Evolutionary conservation across 2,888 invertebrate genomes (phyloP), one percentile per base, ranked within the genome.

Genomic region (Pelosia muscerda): DNA sequence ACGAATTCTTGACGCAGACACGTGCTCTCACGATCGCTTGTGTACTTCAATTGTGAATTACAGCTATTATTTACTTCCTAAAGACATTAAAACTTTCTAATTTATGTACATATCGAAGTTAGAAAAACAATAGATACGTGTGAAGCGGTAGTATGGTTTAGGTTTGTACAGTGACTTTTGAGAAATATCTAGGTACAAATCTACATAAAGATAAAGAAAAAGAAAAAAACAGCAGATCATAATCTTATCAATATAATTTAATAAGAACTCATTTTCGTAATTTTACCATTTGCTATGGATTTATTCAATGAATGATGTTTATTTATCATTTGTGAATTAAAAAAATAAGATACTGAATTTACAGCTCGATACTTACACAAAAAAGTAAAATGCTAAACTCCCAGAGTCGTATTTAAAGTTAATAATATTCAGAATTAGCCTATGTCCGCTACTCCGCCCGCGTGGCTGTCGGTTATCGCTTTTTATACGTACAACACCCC

Each of bases 1-100:
- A 90, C 87, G 84, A 87, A 89, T 88, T 86, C 90, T 81, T 84
- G 79, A 78, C 82, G 77, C 78, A 82, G 80, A 87, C 91, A 90
- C 87, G 87, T 90, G 88, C 85, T 84, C 78, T 72, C 78, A 82
- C 78, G 81, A 77, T 80, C 78, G 75, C 75, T 81, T 77, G 75
- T 71, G 68, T 67, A 74, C 72, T 75, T 77, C 76, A 77, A 82
- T 82, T 81, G 77, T 78, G 77, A 84, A 82, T 83, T 80, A 74
- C 75, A 77, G 84, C 86, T 90, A 90, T 90, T 90, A 89, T 84
- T 87, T 81, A 79, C 71, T 74, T 65, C 62, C 69, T 71, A 74
- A 74, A 62, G 71, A 55, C 53, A 68, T 59, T 69, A 65, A 65
- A 73, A 74, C 69, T 72, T 77, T 72, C 71, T 72, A 76, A 71